Conservation (phyloP, 2,888 invertebrate genomes). For the Sarcophaga rosellei region DNA sequence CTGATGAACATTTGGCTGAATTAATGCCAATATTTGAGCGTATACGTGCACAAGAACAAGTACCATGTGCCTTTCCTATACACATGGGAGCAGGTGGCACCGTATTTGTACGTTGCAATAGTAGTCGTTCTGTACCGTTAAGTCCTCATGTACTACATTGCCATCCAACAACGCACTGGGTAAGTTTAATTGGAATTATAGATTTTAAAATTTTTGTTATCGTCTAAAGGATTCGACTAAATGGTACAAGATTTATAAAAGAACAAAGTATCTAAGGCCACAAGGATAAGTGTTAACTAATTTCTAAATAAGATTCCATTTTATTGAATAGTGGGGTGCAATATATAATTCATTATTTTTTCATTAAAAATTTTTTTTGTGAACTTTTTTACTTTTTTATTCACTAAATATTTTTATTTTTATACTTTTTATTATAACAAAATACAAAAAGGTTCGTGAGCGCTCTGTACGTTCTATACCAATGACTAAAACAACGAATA, state of each 20-base stretch:
- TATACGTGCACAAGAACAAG: conserved; percentile 94
- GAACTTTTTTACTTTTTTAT: background rate
- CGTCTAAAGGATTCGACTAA: background rate
- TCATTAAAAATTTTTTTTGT: conserved; percentile 20
- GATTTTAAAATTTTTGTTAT: background rate
- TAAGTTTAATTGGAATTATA: conserved; percentile 75
- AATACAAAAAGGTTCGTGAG: conserved; percentile 90
- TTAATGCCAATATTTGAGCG: conserved; percentile 98
- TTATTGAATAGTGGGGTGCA: conserved; percentile 57
- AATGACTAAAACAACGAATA: conserved; percentile 88
- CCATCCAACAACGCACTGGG: conserved; percentile 87
- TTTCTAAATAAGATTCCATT: background rate
- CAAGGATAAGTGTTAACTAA: conserved; percentile 3
- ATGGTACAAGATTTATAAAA: background rate
- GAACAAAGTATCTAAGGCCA: background rate
- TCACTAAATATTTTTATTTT: background rate
- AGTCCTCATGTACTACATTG: conserved; percentile 85
- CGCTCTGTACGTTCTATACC: conserved; percentile 95
- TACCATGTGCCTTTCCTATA: conserved; percentile 94
- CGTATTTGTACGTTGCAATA: conserved; percentile 85
- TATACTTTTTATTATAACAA: conserved; percentile 1
- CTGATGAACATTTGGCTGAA: conserved; percentile 97
- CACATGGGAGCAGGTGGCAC: conserved; percentile 89
- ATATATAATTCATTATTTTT: conserved; percentile 52
- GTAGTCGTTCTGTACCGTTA: conserved; percentile 85